A percentile compares a stretch with the other conserved stretches of the same genome.
Conservation (phyloP, 2,113 vertebrate genomes). For the Narcine bancroftii region DNA sequence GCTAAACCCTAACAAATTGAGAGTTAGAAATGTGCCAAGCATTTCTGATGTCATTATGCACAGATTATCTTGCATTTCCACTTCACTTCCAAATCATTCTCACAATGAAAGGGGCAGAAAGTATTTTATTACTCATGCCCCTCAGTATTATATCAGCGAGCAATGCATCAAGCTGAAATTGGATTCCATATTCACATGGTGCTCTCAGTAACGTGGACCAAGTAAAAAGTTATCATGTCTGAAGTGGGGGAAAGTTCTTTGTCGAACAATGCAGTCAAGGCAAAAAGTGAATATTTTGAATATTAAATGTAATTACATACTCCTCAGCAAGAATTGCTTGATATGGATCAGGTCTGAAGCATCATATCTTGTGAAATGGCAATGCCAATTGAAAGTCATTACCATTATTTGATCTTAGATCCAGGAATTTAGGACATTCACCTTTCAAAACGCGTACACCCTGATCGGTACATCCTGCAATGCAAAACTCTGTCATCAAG, state of each 20-base stretch:
- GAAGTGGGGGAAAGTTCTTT: background rate
- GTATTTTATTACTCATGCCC: background rate
- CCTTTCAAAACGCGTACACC: too few species aligned
- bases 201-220: background rate
- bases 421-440: background rate
- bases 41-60: background rate
- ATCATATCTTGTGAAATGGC: background rate
- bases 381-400: background rate
- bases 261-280: background rate
- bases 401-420: background rate
- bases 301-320: background rate
- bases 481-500: background rate
- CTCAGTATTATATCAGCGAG: background rate
- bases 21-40: background rate
- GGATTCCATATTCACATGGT: background rate
- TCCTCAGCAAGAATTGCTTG: background rate
- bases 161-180: background rate
- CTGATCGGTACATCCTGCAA: background rate
- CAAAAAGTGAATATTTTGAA: background rate
- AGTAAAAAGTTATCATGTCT: background rate
- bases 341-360: too few species aligned
- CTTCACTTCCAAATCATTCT: background rate
- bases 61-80: background rate
- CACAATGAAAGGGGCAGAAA: background rate
- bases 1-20: background rate